Evolutionary conservation across 30 jellyfish, hydroid and myxozoan genomes (phyloP).

Genomic region (Aurelia aurita complex sp. Pacific): DNA sequence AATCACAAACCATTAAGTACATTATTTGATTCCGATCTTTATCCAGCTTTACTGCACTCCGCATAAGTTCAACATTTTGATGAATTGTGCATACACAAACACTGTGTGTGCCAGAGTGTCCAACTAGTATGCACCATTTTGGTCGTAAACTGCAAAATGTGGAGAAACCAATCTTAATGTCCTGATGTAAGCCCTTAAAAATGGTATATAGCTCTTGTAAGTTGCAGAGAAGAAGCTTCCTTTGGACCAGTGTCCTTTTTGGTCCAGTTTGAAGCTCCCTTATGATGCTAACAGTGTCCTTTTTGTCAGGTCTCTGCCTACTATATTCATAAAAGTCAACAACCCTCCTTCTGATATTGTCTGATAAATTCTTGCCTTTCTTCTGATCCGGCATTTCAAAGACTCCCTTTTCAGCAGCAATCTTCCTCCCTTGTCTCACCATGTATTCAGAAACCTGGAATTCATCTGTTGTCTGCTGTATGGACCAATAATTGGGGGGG

Average conservation of each 20-base stretch:
- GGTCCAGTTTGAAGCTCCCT: no score
- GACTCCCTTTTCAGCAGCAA: slow-evolving; percentile 33
- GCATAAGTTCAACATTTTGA: slow-evolving; percentile 59
- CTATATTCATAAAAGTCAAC: slow-evolving; percentile 35
- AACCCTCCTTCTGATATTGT: slow-evolving; percentile 5
- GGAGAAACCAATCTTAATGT: slow-evolving; percentile 59
- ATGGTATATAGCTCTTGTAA: slow-evolving; percentile 39
- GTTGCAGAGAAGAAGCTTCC: slow-evolving; percentile 53
- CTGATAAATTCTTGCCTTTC: slow-evolving; percentile 10
- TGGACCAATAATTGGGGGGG: slow-evolving; percentile 66
- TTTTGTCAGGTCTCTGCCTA: slow-evolving; percentile 65
- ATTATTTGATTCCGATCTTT: slow-evolving; percentile 36
- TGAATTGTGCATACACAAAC: slow-evolving; percentile 84
- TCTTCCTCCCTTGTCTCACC: slow-evolving; percentile 35
- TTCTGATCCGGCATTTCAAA: slow-evolving; percentile 32
- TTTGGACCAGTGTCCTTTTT: slow-evolving; percentile 33
- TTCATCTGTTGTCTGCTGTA: slow-evolving; percentile 8
- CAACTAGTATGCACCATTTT: slow-evolving; percentile 73
- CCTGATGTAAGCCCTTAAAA: slow-evolving; percentile 48
- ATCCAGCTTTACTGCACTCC: slow-evolving; percentile 23
- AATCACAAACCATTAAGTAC: slow-evolving; percentile 54
- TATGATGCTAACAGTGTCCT: slow-evolving; percentile 57
- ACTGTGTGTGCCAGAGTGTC: slow-evolving; percentile 79
- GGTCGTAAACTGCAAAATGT: slow-evolving; percentile 75
- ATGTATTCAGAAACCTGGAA: slow-evolving; percentile 49